Evolutionary conservation across 2,888 invertebrate genomes (phyloP).

Genomic region (Drosophila mulleri): DNA sequence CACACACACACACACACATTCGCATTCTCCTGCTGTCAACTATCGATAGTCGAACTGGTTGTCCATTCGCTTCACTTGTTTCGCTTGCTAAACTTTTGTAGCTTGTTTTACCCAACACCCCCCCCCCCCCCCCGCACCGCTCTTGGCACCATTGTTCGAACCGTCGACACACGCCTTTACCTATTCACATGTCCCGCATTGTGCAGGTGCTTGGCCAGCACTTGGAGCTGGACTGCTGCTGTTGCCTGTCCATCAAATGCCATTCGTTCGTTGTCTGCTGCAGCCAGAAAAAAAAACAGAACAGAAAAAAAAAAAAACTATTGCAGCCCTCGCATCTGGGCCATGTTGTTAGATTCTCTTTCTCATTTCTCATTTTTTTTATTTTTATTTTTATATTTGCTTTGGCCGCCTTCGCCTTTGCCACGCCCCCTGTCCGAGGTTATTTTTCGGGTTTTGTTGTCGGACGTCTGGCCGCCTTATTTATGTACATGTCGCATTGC

Average conservation of each 20-base stretch:
- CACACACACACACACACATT: not conserved
- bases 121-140: too few species aligned
- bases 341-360: not conserved
- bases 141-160: too few species aligned
- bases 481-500: constrained; percentile 63
- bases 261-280: constrained; percentile 24
- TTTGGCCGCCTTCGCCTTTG: not conserved
- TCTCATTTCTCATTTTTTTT: not conserved
- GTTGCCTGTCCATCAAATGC: constrained; percentile 54
- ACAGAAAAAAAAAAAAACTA: not conserved
- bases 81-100: not conserved
- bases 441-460: constrained; percentile 3
- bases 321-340: constrained; percentile 5
- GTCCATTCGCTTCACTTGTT: constrained; percentile 15
- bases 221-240: constrained; percentile 15
- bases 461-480: constrained; percentile 54
- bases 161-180: not conserved
- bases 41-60: constrained; percentile 4
- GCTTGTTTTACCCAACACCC: not conserved
- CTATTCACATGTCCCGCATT: not conserved
- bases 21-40: not conserved
- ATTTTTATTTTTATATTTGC: not conserved
- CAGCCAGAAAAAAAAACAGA: not conserved
- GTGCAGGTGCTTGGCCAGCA: constrained; percentile 4
- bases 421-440: constrained; percentile 1